phyloP scores from a whole-genome alignment of 2,113 vertebrate genomes.

The Morone chrysops region DNA sequence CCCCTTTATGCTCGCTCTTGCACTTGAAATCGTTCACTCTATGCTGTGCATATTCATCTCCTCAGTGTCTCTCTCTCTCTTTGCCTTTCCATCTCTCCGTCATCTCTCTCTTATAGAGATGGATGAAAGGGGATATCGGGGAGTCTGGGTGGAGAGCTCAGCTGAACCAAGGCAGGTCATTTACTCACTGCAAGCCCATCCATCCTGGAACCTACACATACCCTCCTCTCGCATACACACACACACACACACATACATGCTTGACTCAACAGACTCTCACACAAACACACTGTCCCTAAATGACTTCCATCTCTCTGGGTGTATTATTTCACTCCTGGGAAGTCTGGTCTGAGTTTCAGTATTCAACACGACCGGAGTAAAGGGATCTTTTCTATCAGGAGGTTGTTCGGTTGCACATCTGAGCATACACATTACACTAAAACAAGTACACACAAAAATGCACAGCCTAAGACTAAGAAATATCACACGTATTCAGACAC shows the following conservation, averaged over 20 bases:
- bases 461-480: constrained; percentile 32
- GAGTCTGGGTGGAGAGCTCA: constrained; percentile 74
- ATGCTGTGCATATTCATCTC: constrained; percentile 46
- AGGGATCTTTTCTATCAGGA: constrained; percentile 60
- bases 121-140: constrained; percentile 73
- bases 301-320: constrained; percentile 68
- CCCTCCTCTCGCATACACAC: not conserved
- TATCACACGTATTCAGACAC: constrained; percentile 41
- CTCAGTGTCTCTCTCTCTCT: constrained; percentile 4
- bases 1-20: constrained; percentile 55
- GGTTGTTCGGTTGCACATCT: constrained; percentile 47
- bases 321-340: constrained; percentile 70
- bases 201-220: constrained; percentile 63
- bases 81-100: constrained; percentile 62
- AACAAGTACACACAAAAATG: constrained; percentile 30
- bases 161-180: constrained; percentile 79
- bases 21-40: constrained; percentile 59
- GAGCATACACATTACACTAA: constrained; percentile 11
- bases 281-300: constrained; percentile 63
- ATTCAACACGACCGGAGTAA: constrained; percentile 42
- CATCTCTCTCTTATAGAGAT: constrained; percentile 78
- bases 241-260: constrained; percentile 27
- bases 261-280: constrained; percentile 16
- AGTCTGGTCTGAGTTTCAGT: constrained; percentile 39
- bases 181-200: constrained; percentile 72